Percentiles rank a stretch among this genome's conserved stretches.
These are phyloP conservation scores for Xyrichtys novacula DNA, from an alignment of 2,797 vertebrate species.

Conservation along the genomic window DNA sequence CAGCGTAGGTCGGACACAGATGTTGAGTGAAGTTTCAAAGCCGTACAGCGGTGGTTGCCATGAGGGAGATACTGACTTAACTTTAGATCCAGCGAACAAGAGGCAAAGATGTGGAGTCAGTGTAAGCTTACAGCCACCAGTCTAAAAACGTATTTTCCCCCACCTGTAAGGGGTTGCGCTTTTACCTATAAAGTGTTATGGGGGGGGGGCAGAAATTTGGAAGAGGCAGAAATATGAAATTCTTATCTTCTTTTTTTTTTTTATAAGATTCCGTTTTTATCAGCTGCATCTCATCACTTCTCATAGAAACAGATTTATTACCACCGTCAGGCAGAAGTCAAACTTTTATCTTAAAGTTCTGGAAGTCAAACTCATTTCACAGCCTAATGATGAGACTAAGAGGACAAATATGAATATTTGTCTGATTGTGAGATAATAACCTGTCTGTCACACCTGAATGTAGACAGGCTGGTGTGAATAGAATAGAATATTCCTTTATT, in stretches of 20 bases:
- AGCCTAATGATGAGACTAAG: not conserved
- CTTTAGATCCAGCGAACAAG: no score
- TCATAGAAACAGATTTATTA: constrained; percentile 1
- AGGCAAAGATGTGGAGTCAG: no score
- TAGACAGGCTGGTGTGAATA: not conserved
- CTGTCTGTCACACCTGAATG: constrained; percentile 29
- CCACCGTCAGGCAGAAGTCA: constrained; percentile 4
- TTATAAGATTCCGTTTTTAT: not conserved
- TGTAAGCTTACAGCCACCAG: no score
- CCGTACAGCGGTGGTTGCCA: no score
- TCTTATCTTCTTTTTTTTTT: constrained; percentile 11
- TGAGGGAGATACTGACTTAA: no score
- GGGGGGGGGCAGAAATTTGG: not conserved
- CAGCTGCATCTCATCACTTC: constrained; percentile 6
- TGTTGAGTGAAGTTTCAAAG: no score
- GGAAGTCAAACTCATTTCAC: not conserved
- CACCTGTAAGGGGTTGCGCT: no score
- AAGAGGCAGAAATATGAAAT: not conserved
- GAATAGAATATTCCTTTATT: no score
- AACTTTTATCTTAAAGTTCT: not conserved
- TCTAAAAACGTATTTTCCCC: no score
- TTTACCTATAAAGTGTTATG: no score
- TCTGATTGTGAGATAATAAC: constrained; percentile 8
- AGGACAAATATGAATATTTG: not conserved
- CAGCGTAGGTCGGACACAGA: no score